These are phyloP conservation scores for Sesamia inferens DNA, from an alignment of 2,888 invertebrate genomes.

Conservation along the genomic window DNA sequence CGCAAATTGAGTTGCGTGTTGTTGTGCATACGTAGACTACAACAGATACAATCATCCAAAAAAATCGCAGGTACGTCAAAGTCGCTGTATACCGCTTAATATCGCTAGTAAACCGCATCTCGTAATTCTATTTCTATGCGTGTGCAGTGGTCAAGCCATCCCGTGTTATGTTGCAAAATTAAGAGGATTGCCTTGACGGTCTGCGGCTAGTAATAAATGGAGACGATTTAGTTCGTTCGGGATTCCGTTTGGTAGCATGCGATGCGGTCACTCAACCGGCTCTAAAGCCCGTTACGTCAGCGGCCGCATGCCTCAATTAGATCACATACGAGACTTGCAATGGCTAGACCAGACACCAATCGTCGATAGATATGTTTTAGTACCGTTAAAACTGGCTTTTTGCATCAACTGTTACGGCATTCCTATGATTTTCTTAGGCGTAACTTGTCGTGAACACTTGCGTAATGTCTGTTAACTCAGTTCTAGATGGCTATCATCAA, in stretches of 20 bases:
- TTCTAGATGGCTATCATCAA: conserved; percentile 61
- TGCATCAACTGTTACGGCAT: conserved; percentile 74
- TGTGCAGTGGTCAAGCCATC: conserved; percentile 74
- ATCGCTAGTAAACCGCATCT: conserved; percentile 70
- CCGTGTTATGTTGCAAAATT: conserved; percentile 76
- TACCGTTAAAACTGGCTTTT: conserved; percentile 86
- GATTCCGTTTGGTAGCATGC: conserved; percentile 82
- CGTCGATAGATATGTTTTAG: conserved; percentile 80
- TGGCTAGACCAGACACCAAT: conserved; percentile 84
- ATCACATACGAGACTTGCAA: conserved; percentile 84
- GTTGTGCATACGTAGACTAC: conserved; percentile 43
- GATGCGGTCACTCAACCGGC: conserved; percentile 87
- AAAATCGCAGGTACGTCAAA: conserved; percentile 65
- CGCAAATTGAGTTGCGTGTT: conserved; percentile 30
- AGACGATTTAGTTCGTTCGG: conserved; percentile 76
- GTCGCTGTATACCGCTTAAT: conserved; percentile 68
- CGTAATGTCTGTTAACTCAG: conserved; percentile 56
- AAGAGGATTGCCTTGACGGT: conserved; percentile 71
- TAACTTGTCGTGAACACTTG: conserved; percentile 69
- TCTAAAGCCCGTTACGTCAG: conserved; percentile 86
- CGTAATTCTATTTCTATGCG: conserved; percentile 71
- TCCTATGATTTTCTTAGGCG: conserved; percentile 71
- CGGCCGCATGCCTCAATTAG: conserved; percentile 86
- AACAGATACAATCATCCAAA: conserved; percentile 36
- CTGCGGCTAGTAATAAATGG: conserved; percentile 70